A percentile compares a stretch with the other conserved stretches of the same genome.
These are phyloP conservation scores for Panthera tigris DNA, from an alignment of 2,113 vertebrate species.

Conservation along the genomic window DNA sequence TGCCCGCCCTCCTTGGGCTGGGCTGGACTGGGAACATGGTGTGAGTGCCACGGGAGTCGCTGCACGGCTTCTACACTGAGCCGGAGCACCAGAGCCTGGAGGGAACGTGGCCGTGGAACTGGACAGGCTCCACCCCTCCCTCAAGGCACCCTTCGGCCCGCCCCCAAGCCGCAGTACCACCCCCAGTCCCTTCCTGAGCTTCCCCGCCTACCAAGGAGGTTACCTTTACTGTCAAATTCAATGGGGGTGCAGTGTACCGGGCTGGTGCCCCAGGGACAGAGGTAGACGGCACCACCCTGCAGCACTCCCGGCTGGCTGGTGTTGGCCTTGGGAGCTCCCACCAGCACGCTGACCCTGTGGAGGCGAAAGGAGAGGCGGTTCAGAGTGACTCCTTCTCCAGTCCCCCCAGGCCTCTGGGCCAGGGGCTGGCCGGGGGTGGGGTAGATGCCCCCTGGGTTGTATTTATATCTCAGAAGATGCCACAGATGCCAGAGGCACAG, in stretches of 20 bases:
- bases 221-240: constrained; percentile 91
- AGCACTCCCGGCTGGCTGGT: constrained; percentile 87
- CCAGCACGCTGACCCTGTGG: constrained; percentile 90
- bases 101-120: neutral
- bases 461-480: constrained; percentile 81
- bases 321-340: constrained; percentile 93
- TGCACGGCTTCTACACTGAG: neutral
- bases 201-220: neutral
- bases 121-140: neutral
- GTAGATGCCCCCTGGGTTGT: constrained; percentile 66
- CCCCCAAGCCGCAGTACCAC: neutral
- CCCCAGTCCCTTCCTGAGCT: neutral
- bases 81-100: neutral
- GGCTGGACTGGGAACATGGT: constrained; percentile 58
- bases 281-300: constrained; percentile 92
- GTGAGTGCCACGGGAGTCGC: constrained; percentile 59
- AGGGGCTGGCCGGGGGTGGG: constrained; percentile 55
- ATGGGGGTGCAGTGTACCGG: constrained; percentile 82
- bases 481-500: constrained; percentile 73
- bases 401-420: neutral
- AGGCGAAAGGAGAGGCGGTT: neutral
- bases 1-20: constrained; percentile 71
- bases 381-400: neutral
- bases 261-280: constrained; percentile 89
- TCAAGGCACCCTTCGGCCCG: neutral